A percentile compares a stretch with the other conserved stretches of the same genome.
These are phyloP conservation scores for Cygnus buccinator DNA, from an alignment of 2,113 vertebrate genomes.

Conservation along the genomic window DNA sequence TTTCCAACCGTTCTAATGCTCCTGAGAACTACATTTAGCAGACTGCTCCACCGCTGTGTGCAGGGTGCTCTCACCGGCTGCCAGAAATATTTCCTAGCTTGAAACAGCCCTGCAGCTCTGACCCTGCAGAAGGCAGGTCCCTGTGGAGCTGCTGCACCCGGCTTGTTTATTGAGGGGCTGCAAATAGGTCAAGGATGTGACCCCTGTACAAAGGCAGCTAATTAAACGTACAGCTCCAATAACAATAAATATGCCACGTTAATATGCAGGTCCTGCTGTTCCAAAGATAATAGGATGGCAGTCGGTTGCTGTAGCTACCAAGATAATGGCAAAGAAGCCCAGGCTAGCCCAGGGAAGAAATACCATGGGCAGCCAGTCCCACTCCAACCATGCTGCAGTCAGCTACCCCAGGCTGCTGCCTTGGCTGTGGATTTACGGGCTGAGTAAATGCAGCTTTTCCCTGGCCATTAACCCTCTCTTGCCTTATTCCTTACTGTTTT, in stretches of 20 bases:
- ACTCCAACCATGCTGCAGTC: not conserved
- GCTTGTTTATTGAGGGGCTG: not conserved
- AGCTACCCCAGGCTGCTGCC: not conserved
- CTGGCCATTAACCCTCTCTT: not conserved
- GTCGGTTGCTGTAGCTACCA: not conserved
- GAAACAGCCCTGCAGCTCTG: not conserved
- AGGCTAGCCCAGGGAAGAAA: not conserved
- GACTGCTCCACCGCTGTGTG: not conserved
- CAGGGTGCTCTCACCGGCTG: not conserved
- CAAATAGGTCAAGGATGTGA: not conserved
- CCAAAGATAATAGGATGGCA: not conserved
- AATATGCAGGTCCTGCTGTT: not conserved
- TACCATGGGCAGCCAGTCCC: not conserved
- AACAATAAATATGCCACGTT: constrained; percentile 8
- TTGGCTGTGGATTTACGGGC: not conserved
- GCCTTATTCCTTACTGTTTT: not conserved
- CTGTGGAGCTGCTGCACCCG: not conserved
- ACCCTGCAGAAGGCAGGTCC: not conserved
- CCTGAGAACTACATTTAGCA: not conserved
- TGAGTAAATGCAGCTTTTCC: not conserved
- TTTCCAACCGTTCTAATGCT: not conserved
- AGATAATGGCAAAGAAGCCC: not conserved
- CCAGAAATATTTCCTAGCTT: not conserved
- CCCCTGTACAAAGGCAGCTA: not conserved
- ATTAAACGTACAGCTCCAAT: constrained; percentile 14